A percentile compares a stretch with the other conserved stretches of the same genome.
Conservation (phyloP, 2,888 invertebrate species). For the Microctonus brassicae region DNA sequence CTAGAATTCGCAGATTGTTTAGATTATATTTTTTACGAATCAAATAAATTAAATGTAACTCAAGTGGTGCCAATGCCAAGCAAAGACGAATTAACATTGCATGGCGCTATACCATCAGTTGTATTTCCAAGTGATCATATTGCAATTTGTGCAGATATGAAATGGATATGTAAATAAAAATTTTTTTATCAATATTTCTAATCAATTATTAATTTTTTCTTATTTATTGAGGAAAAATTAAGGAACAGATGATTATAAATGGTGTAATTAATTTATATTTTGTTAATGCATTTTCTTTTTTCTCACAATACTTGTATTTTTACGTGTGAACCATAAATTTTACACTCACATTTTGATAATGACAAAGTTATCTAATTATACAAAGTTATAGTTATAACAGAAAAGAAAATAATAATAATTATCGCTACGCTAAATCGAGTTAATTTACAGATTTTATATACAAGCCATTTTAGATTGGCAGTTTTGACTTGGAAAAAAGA, state of each 20-base stretch:
- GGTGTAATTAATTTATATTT: background rate
- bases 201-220: conserved; percentile 12
- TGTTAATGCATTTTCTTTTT: conserved; percentile 9
- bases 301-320: conserved; percentile 40
- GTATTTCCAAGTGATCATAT: conserved; percentile 96
- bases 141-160: conserved; percentile 86
- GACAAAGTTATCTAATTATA: conserved; percentile 37
- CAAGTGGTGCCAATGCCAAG: conserved; percentile 87
- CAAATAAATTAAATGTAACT: conserved; percentile 74
- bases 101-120: conserved; percentile 88
- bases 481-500: conserved; percentile 18
- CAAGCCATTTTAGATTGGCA: conserved; percentile 42
- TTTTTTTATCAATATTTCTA: conserved; percentile 3
- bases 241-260: background rate
- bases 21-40: conserved; percentile 92
- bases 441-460: conserved; percentile 65
- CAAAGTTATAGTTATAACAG: conserved; percentile 41
- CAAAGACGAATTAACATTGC: conserved; percentile 79
- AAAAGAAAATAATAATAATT: conserved; percentile 34
- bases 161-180: conserved; percentile 67
- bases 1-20: conserved; percentile 85
- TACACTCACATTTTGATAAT: conserved; percentile 40
- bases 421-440: conserved; percentile 44
- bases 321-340: conserved; percentile 42
- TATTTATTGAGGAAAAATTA: background rate